Percentiles rank a stretch among this genome's conserved stretches.
These are phyloP conservation scores for Strigamia transsilvanica DNA, from an alignment of 2,888 invertebrate species.

Conservation along the genomic window DNA sequence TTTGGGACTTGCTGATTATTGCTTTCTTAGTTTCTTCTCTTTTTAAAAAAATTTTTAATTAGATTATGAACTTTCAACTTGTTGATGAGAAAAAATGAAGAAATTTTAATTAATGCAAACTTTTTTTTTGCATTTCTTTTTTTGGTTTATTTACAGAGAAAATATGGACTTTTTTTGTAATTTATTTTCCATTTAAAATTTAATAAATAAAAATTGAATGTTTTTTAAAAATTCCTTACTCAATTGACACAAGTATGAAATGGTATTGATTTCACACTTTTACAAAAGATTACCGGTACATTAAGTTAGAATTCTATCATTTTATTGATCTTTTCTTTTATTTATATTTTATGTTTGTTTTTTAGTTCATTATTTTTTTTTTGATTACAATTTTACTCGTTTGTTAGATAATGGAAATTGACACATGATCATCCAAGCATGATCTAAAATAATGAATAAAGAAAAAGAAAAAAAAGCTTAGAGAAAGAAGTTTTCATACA, in stretches of 20 bases:
- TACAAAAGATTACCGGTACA: not conserved
- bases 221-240: no score
- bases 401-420: slow-evolving; percentile 43
- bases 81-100: not conserved
- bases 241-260: no score
- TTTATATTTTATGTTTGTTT: not conserved
- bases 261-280: not conserved
- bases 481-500: not conserved
- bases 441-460: slow-evolving; percentile 34
- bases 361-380: not conserved
- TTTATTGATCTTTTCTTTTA: no score
- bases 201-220: no score
- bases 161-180: no score
- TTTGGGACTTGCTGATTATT: not conserved
- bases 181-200: no score
- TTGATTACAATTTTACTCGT: slow-evolving; percentile 20
- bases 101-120: slow-evolving; percentile 8
- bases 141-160: no score
- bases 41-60: slow-evolving; percentile 2
- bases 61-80: not conserved
- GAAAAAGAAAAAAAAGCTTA: not conserved
- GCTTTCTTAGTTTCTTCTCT: not conserved
- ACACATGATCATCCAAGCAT: slow-evolving; percentile 38
- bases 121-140: no score
- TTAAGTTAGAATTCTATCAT: not conserved